A percentile compares a stretch with the other conserved stretches of the same genome.
These are phyloP conservation scores for Eulithis prunata DNA, from an alignment of 2,888 invertebrate species.

Conservation along the genomic window DNA sequence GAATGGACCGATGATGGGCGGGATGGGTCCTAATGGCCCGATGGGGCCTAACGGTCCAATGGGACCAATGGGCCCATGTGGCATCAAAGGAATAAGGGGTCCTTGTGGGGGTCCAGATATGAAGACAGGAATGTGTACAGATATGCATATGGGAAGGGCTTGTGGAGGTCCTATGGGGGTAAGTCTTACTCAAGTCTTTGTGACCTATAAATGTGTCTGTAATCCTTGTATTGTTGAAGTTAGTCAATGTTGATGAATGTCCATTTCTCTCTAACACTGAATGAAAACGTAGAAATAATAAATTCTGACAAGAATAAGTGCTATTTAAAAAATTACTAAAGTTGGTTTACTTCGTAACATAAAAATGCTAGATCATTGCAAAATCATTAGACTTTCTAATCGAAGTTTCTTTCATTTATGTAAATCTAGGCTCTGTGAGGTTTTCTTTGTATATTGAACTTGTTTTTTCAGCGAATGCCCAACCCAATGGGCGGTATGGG, in stretches of 20 bases:
- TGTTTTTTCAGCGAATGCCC: constrained; percentile 73
- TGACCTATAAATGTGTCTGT: too few species aligned
- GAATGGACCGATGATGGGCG: constrained; percentile 64
- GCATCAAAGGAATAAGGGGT: constrained; percentile 79
- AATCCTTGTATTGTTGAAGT: too few species aligned
- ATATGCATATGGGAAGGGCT: constrained; percentile 81
- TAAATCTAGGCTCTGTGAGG: too few species aligned
- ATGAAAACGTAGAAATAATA: too few species aligned
- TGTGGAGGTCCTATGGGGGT: constrained; percentile 83
- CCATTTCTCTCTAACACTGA: too few species aligned
- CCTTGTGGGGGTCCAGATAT: constrained; percentile 81
- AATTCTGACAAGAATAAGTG: too few species aligned
- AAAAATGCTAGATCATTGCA: too few species aligned
- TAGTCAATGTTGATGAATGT: too few species aligned
- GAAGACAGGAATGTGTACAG: constrained; percentile 80
- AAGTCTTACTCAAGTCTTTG: constrained; percentile 46
- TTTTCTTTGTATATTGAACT: background rate
- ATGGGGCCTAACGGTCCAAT: constrained; percentile 78
- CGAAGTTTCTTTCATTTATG: too few species aligned
- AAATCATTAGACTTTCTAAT: too few species aligned
- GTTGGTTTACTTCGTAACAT: too few species aligned
- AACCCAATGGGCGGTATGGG: constrained; percentile 83
- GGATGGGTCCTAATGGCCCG: constrained; percentile 75
- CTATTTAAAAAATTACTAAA: too few species aligned
- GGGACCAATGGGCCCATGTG: constrained; percentile 82